Base-by-base conservation (phyloP, 1,140 invertebrate species). In the Zophobas morio region DNA sequence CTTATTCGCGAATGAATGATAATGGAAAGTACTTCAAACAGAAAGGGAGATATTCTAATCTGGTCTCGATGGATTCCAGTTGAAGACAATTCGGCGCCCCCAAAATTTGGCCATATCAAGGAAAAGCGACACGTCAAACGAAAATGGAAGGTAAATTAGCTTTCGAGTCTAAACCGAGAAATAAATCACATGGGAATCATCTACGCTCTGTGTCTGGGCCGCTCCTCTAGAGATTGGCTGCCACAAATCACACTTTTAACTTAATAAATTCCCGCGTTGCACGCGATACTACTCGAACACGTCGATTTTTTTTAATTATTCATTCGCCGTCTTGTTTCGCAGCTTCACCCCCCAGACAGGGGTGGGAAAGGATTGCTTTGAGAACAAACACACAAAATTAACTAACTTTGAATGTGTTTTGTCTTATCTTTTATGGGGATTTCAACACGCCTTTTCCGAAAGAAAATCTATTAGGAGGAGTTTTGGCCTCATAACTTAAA, bases 131-230 rank as follows among this genome's bases (percentile, higher is more conserved):
- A 75, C 60, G 60, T 75, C 56, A 63, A 75, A 56, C 42, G 74
- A 75, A 75, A 75, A 75, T 75, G 60, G 75, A 70, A 70, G 63
- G 57, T 76, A 76, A 76, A 76, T 76, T 76, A 76, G 75, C 63
- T 76, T 70, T 49, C 47, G 51, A 76, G 70, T 76, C 49, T 49
- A 63, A 75, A 60, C 57, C 36, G 57, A 35, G 42, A 56, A 76
- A 76, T 76, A 76, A 76, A 76, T 76, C 75, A 70, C 75, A 35
- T 35, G 49, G 75, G 47, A 70, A 34, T 70, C 60, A 53, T 70
- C 74, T 74, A 33, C 36, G 6, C 20, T 20, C 20, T 36, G 35
- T 39, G 60, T 1, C 51, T 36, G 46, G 36, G 70, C 46, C 42
- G 39, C 60, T 70, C 57, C 57, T 46, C 46, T 20, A 0, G 49